Percentiles rank a stretch among this genome's conserved stretches.
Conservation (phyloP, 1,140 invertebrate species). For the Phymastichus coffea region DNA sequence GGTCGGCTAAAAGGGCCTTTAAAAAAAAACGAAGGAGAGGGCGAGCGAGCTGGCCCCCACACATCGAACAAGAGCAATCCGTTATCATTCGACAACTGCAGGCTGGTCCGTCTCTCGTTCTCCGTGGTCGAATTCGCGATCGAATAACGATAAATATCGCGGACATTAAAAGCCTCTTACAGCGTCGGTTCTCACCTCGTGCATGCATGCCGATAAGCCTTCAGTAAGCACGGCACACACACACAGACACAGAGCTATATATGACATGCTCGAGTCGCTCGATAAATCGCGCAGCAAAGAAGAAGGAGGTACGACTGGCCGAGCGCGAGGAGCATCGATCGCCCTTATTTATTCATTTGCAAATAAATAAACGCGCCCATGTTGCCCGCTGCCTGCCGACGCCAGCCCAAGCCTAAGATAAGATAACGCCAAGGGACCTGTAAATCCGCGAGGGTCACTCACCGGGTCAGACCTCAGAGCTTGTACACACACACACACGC, state of each 20-base stretch:
- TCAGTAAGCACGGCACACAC: no score
- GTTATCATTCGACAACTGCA: conserved; percentile 5
- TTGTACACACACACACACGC: no score
- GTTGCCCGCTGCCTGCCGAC: conserved; percentile 34
- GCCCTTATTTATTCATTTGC: conserved; percentile 56
- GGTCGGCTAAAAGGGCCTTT: conserved; percentile 2
- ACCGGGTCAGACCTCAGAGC: conserved; percentile 35
- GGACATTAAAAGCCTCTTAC: conserved; percentile 57
- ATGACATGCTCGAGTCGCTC: conserved; percentile 47
- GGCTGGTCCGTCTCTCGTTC: conserved; percentile 19
- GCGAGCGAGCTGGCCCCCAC: not conserved
- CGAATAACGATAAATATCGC: conserved; percentile 53
- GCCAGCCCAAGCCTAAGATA: conserved; percentile 47
- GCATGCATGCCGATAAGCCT: no score
- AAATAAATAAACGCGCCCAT: conserved; percentile 52
- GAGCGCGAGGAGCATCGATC: conserved; percentile 46
- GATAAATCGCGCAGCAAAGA: conserved; percentile 23
- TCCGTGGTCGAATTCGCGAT: conserved; percentile 35
- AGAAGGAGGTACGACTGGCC: not conserved
- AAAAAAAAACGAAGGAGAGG: not conserved
- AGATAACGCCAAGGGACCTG: conserved; percentile 45
- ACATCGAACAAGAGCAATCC: not conserved
- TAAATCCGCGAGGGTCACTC: conserved; percentile 49
- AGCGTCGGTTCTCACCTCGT: conserved; percentile 42
- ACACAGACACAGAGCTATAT: no score